Evolutionary conservation across 2,797 vertebrate genomes (phyloP), one percentile per base, ranked within the genome.

Genomic region (Lagocephalus sceleratus): DNA sequence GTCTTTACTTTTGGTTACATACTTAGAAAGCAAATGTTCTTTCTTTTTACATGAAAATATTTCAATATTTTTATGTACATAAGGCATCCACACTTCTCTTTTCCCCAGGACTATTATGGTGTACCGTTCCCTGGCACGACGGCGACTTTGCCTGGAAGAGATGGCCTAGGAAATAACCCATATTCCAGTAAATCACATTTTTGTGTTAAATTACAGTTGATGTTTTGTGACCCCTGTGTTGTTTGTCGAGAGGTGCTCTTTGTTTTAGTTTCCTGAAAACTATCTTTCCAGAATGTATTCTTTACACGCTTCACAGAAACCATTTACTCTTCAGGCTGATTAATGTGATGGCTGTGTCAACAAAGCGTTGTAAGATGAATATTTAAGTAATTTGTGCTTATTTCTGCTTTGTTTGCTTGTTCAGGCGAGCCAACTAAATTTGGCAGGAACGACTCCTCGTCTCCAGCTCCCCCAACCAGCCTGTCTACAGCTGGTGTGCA

Each of bases 341-440:
- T 32, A 12, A 32, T 32, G 3, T 32, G 29, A 32, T 3, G 9
- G 26, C 26, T 29, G 26, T 32, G 29, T 32, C 29, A 32, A 11
- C 29, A 32, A 32, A 32, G 29, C 29, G 3, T 32, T 32, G 23
- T 14, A 14, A 14, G 12, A 35, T 14, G 9, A 14, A 3, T 35
- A 35, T 35, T 35, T 35, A 35, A 14, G 32, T 35, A 3, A 29
- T 11, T 35, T 40, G 15, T 40, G 39, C n/a, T 40, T 40, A 16
- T 40, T 40, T n/a, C n/a, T 35, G 2, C 15, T 9, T 43, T 20
- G 12, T 22, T 9, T 32, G 2, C 35, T 15, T 45, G 8, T 22
- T 0, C 73, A 99, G 97, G 96, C 86, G 97, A 98, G 3, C 88
- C 95, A 42, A 91, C 94, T 22, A 99, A 98, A 78, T 99, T 98